Percentiles rank a stretch among this genome's conserved stretches.
phyloP scores from a whole-genome alignment of 2,113 vertebrate species.

The Oreotragus oreotragus region DNA sequence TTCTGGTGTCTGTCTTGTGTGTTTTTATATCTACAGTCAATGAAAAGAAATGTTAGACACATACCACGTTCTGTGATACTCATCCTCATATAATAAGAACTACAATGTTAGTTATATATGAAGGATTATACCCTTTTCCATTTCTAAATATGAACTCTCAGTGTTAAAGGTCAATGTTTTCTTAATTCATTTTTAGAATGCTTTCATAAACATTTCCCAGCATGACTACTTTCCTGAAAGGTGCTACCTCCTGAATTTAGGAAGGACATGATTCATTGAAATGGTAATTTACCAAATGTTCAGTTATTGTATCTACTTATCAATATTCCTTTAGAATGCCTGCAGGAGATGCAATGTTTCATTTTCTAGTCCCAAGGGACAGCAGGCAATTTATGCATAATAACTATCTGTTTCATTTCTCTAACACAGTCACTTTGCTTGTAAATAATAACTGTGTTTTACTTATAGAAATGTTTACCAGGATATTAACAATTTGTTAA shows the following conservation, averaged over 20 bases:
- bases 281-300: slow-evolving; percentile 69
- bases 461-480: slow-evolving; percentile 62
- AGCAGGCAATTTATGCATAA: slow-evolving; percentile 47
- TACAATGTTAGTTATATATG: neutral
- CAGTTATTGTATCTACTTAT: slow-evolving; percentile 63
- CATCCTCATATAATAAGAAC: neutral
- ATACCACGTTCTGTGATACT: neutral
- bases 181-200: neutral
- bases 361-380: slow-evolving; percentile 54
- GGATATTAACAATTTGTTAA: slow-evolving; percentile 71
- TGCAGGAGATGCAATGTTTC: slow-evolving; percentile 56
- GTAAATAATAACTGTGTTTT: slow-evolving; percentile 68
- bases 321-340: slow-evolving; percentile 58
- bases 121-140: neutral
- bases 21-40: neutral
- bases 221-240: slow-evolving; percentile 24
- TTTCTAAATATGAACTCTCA: neutral
- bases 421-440: slow-evolving; percentile 65
- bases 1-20: neutral
- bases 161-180: neutral
- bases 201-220: neutral
- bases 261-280: slow-evolving; percentile 38
- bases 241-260: slow-evolving; percentile 42
- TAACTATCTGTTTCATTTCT: slow-evolving; percentile 67
- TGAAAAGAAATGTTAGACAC: neutral